A percentile compares a stretch with the other conserved stretches of the same genome.
These are phyloP conservation scores for Baryphthengus martii DNA, from an alignment of 2,113 vertebrate species.

Conservation along the genomic window DNA sequence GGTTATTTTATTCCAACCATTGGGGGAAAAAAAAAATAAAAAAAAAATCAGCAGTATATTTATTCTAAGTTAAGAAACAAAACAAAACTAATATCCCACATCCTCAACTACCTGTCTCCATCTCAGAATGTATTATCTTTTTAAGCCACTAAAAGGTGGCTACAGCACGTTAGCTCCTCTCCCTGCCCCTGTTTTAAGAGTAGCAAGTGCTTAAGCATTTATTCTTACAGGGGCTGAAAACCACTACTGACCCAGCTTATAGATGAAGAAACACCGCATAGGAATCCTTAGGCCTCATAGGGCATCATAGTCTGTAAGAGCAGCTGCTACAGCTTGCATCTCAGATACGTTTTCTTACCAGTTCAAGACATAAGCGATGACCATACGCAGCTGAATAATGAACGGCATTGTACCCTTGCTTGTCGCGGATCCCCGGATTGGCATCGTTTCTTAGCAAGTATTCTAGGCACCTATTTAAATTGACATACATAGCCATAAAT, in stretches of 20 bases:
- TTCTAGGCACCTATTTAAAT: slow-evolving; percentile 91
- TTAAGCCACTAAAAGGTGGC: neutral
- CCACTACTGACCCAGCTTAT: neutral
- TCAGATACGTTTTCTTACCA: slow-evolving; percentile 67
- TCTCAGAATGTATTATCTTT: neutral
- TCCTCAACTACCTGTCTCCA: neutral
- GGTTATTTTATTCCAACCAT: neutral
- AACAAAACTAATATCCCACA: neutral
- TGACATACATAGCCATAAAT: slow-evolving; percentile 33
- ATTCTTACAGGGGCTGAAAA: neutral
- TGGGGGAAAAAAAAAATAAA: too few species aligned
- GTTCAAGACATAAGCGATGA: slow-evolving; percentile 80
- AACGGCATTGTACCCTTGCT: slow-evolving; percentile 96
- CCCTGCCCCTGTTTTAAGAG: neutral
- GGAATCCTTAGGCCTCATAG: neutral
- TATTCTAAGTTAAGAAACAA: neutral
- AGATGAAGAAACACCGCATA: neutral
- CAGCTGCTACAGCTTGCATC: neutral
- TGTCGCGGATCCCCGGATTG: slow-evolving; percentile 95
- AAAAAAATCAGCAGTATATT: neutral
- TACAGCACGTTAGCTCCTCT: neutral
- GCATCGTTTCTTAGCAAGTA: slow-evolving; percentile 97
- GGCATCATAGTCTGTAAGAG: neutral
- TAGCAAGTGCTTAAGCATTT: neutral
- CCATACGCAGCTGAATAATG: slow-evolving; percentile 88